Percentiles rank a stretch among this genome's conserved stretches.
phyloP scores from a whole-genome alignment of 2,113 vertebrate species.

The Tragelaphus imberbis region DNA sequence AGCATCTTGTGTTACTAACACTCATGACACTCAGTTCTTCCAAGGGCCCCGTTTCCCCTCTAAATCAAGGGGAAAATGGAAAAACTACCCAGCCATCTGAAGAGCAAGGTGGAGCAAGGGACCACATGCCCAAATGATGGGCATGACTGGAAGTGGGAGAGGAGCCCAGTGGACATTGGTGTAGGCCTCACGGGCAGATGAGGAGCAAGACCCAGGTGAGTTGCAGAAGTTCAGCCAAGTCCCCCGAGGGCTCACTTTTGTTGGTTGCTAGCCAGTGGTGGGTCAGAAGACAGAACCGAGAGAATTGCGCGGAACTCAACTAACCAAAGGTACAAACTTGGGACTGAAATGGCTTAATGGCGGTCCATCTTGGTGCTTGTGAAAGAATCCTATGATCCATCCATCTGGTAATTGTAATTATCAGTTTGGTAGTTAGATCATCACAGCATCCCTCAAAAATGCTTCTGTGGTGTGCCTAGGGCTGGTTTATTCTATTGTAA shows the following conservation, averaged over 20 bases:
- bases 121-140: not conserved
- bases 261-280: fast-evolving
- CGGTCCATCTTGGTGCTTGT: fast-evolving
- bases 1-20: not conserved
- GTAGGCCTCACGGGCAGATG: fast-evolving
- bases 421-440: not conserved
- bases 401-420: fast-evolving
- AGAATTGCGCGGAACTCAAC: not conserved
- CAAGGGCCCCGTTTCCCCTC: not conserved
- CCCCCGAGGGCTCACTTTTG: fast-evolving
- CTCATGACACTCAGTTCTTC: too few species aligned
- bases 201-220: not conserved
- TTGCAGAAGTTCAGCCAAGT: fast-evolving
- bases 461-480: fast-evolving
- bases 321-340: not conserved
- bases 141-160: not conserved
- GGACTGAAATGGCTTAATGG: not conserved
- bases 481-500: not conserved
- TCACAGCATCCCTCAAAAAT: fast-evolving
- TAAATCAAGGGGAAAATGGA: not conserved
- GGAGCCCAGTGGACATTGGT: fast-evolving
- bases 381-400: not conserved
- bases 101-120: not conserved
- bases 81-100: not conserved
- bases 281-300: not conserved